A percentile compares a stretch with the other conserved stretches of the same genome.
Evolutionary conservation across 2,113 vertebrate species (phyloP).

Genomic region (Bombycilla garrulus): DNA sequence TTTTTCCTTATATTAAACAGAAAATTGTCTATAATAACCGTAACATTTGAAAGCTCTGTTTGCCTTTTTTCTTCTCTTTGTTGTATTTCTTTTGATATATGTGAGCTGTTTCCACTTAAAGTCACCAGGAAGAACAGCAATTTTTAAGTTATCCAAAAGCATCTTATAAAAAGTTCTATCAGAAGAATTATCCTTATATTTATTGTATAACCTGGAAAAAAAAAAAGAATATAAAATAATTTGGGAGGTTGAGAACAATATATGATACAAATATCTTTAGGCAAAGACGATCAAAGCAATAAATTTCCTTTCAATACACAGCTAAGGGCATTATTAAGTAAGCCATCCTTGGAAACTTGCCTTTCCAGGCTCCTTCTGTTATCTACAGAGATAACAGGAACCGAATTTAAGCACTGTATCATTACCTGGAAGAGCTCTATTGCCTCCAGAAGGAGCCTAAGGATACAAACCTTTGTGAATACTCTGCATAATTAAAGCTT

Average conservation of each 20-base stretch:
- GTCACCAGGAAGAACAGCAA: neutral
- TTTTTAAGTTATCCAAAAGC: constrained; percentile 64
- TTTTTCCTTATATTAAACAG: constrained; percentile 1
- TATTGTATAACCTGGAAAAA: constrained; percentile 65
- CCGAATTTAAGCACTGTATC: neutral
- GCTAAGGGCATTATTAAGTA: neutral
- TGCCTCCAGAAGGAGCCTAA: neutral
- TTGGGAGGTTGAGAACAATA: neutral
- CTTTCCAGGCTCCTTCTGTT: neutral
- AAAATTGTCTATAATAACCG: constrained; percentile 1
- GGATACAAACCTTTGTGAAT: neutral
- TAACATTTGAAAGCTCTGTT: constrained; percentile 42
- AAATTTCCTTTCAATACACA: neutral
- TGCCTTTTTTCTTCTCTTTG: constrained; percentile 58
- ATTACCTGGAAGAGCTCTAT: neutral
- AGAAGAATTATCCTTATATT: constrained; percentile 54
- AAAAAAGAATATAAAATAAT: neutral
- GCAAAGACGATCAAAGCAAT: neutral
- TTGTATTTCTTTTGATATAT: neutral
- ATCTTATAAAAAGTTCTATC: constrained; percentile 63
- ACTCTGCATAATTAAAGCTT: neutral
- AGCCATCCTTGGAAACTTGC: neutral
- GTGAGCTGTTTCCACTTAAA: neutral
- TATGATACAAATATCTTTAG: neutral
- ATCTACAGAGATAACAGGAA: neutral